Evolutionary conservation across 2,888 invertebrate species (phyloP).

Genomic region (Megaustenia siamemsis): DNA sequence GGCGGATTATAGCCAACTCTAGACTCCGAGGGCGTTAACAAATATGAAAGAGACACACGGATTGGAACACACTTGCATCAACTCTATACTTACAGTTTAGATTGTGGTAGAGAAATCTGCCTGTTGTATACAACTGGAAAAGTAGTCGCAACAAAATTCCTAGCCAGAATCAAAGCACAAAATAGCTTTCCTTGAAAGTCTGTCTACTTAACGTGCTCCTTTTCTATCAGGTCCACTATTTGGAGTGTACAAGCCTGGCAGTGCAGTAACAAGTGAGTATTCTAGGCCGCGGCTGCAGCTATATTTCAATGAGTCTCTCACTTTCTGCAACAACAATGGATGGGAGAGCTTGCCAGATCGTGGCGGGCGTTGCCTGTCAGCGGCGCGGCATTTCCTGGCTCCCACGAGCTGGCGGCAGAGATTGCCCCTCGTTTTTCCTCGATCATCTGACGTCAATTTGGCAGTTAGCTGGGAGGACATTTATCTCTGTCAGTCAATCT

Average conservation of each 20-base stretch:
- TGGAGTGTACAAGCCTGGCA: background rate
- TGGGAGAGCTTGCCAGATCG: background rate
- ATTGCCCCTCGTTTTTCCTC: background rate
- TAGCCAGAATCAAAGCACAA: too few relatives aligned
- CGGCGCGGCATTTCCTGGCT: conserved; percentile 3
- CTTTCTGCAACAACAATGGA: background rate
- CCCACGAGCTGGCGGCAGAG: background rate
- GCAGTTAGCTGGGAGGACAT: background rate
- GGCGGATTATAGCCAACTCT: too few relatives aligned
- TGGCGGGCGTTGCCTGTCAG: conserved; percentile 23
- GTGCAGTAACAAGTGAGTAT: conserved; percentile 7
- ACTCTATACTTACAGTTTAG: too few relatives aligned
- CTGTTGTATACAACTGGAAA: too few relatives aligned
- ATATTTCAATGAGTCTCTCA: conserved; percentile 23
- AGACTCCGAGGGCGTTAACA: too few relatives aligned
- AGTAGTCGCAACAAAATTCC: too few relatives aligned
- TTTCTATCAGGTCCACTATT: too few relatives aligned
- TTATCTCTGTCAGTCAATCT: background rate
- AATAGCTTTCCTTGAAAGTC: too few relatives aligned
- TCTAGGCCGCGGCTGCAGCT: background rate
- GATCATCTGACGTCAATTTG: conserved; percentile 19
- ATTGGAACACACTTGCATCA: too few relatives aligned
- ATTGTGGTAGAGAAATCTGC: too few relatives aligned
- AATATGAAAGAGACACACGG: too few relatives aligned
- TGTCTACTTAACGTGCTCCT: too few relatives aligned